Percentiles rank a stretch among this genome's conserved stretches.
Conservation (phyloP, 2,797 vertebrate species). For the Toxotes lorentzi region DNA sequence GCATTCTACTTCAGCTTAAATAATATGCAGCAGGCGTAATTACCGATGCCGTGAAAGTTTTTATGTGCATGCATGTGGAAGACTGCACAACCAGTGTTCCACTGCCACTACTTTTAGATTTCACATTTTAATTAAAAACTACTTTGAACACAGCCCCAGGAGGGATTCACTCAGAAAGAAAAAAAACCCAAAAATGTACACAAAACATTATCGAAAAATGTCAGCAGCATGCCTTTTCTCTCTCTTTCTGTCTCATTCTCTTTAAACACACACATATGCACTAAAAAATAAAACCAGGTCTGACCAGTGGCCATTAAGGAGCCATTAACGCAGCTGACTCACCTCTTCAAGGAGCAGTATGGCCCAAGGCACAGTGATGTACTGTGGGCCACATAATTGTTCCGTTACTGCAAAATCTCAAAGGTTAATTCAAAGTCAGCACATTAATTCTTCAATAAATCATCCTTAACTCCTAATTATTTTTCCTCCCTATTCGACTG, state of each 20-base stretch:
- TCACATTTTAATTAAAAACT: conserved; percentile 63
- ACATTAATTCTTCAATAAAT: conserved; percentile 62
- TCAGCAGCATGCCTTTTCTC: conserved; percentile 18
- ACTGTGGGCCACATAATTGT: conserved; percentile 48
- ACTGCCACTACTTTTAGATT: conserved; percentile 46
- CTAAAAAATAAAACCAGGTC: conserved; percentile 24
- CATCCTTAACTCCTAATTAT: conserved; percentile 54
- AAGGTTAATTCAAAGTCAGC: conserved; percentile 70
- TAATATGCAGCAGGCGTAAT: conserved; percentile 47
- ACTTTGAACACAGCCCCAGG: conserved; percentile 41
- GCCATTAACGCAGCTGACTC: conserved; percentile 59
- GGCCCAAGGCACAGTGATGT: conserved; percentile 43
- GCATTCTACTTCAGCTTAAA: conserved; percentile 33
- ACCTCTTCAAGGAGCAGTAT: conserved; percentile 51
- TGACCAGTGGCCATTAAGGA: conserved; percentile 48
- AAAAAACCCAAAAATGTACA: conserved; percentile 34
- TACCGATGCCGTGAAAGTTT: conserved; percentile 39
- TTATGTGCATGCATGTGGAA: conserved; percentile 47
- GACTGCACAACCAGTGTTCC: conserved; percentile 29
- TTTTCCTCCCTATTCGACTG: background rate
- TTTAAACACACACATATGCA: conserved; percentile 12
- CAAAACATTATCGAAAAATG: conserved; percentile 57
- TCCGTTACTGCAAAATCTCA: conserved; percentile 44
- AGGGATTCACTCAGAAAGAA: conserved; percentile 45
- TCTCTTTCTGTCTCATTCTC: background rate